Base-by-base conservation (phyloP, 2,113 vertebrate species). In the Danionella cerebrum region DNA sequence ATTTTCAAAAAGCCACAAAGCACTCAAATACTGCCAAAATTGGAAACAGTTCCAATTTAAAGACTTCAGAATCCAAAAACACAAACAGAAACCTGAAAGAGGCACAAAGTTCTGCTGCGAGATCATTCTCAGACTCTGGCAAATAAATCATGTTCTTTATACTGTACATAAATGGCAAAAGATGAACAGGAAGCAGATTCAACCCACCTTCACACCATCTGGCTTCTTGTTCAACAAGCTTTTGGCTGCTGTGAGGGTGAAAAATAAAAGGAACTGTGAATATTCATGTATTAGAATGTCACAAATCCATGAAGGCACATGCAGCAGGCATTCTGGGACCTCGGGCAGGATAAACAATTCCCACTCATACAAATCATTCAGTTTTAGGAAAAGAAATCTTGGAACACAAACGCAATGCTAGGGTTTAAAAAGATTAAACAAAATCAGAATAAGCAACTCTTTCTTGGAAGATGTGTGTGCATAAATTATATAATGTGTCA, bases 171-270 rank as follows among this genome's bases (percentile, higher is more conserved):
- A 33, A 33, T 22, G 41, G 41, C 41, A 51, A 63, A 41, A 42
- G 6, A 55, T 33, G 2, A 41, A 42, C 14, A 57, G 16, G 14
- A 64, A 45, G 33, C 25, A 31, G 38, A 33, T 45, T 58, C 47
- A 68, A 84, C 89, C 76, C 88, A 93, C 92, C 91, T 93, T 93
- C 44, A 93, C 91, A 74, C 91, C 91, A 72, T 93, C 91, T 0
- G 91, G 81, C 76, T 93, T 93, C 84, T 93, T 81, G 62, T 79
- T 93, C 85, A 93, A 79, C 78, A 93, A 86, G 83, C 90, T 93
- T 79, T 92, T 92, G 71, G 91, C 91, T 91, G 75, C 75, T 76
- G 75, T 70, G 42, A 14, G 42, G 6, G 18, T 12, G 27, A 63
- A 71, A 36, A 35, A 18, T 13, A 12, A 36, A 62, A 1, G n/a